A percentile compares a stretch with the other conserved stretches of the same genome.
Evolutionary conservation across 2,113 vertebrate genomes (phyloP).

Genomic region (Indri indri): DNA sequence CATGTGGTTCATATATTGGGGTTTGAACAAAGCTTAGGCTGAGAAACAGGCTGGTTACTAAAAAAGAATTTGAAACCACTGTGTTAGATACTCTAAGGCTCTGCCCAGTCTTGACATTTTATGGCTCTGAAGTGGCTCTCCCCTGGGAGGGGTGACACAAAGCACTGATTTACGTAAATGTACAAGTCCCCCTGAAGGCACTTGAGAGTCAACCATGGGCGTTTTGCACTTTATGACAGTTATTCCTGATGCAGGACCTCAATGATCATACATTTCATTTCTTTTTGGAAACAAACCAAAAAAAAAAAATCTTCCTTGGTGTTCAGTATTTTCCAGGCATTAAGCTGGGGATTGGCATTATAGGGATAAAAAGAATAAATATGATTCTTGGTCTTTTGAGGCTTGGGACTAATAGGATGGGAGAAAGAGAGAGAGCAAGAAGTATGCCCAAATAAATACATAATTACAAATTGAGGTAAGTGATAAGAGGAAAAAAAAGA

Average conservation of each 20-base stretch:
- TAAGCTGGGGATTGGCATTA: neutral
- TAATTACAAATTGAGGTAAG: neutral
- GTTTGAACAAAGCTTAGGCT: neutral
- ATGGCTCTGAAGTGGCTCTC: neutral
- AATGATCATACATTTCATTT: neutral
- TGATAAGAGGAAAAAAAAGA: neutral
- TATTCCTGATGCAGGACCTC: neutral
- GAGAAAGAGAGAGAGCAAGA: neutral
- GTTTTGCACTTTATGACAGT: neutral
- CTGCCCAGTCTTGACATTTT: neutral
- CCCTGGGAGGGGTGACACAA: neutral
- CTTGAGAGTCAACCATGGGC: neutral
- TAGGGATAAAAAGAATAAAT: neutral
- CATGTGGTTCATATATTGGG: neutral
- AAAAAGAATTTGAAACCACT: neutral
- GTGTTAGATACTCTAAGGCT: neutral
- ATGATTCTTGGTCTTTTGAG: neutral
- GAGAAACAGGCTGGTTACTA: neutral
- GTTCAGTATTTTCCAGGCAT: neutral
- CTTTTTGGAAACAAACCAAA: neutral
- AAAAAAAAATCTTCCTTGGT: neutral
- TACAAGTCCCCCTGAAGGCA: neutral
- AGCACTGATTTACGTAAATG: neutral
- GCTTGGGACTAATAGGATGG: neutral
- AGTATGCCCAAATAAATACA: neutral